Percentiles rank a stretch among this genome's conserved stretches.
phyloP scores from a whole-genome alignment of 1,140 invertebrate genomes.

The Caenorhabditis remanei region DNA sequence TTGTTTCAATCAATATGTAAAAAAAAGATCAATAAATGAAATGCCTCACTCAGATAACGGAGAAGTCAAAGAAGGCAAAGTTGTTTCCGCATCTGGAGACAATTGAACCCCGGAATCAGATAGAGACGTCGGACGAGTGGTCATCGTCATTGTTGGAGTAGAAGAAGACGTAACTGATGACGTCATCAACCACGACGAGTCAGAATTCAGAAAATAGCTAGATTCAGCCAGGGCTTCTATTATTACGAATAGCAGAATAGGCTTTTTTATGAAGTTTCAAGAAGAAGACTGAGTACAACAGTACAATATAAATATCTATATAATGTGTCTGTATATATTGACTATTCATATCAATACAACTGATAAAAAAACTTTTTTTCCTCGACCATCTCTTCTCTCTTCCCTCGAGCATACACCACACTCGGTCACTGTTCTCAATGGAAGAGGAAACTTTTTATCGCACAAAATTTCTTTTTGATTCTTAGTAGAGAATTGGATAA shows the following conservation, averaged over 20 bases:
- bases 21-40: background rate
- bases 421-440: background rate
- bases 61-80: conserved; percentile 26
- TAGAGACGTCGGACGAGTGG: conserved; percentile 25
- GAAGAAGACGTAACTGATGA: background rate
- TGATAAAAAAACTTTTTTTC: conserved; percentile 23
- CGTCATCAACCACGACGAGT: conserved; percentile 33
- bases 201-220: conserved; percentile 30
- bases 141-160: conserved; percentile 23
- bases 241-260: background rate
- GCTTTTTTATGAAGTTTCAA: background rate
- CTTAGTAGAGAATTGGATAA: background rate
- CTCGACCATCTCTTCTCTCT: background rate
- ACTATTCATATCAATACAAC: conserved; percentile 54
- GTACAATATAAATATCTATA: conserved; percentile 52
- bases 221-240: background rate
- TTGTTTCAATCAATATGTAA: background rate
- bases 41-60: conserved; percentile 3
- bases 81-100: conserved; percentile 29
- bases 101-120: conserved; percentile 35
- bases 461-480: background rate
- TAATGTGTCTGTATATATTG: conserved; percentile 48
- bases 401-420: background rate
- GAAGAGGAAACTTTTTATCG: background rate
- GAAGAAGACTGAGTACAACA: background rate